These are phyloP conservation scores for Meghimatium bilineatum DNA, from an alignment of 2,888 invertebrate genomes.

Conservation along the genomic window DNA sequence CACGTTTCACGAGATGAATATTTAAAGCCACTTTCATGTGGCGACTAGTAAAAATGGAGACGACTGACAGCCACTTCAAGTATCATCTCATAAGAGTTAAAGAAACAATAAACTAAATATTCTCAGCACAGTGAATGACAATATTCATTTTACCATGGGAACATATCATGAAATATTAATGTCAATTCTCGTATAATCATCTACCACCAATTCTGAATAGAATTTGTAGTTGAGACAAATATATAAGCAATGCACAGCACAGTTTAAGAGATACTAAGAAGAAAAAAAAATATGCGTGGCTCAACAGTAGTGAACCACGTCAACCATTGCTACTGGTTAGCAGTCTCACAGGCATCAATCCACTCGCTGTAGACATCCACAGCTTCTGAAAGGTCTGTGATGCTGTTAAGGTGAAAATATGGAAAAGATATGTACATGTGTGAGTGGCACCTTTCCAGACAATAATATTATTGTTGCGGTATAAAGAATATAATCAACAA, in stretches of 20 bases:
- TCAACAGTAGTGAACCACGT: constrained; percentile 29
- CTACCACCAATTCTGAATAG: not conserved
- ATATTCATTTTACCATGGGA: not conserved
- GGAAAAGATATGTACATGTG: too few species aligned
- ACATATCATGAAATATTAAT: not conserved
- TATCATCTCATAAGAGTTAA: too few species aligned
- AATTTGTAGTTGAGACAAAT: not conserved
- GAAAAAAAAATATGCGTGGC: constrained; percentile 24
- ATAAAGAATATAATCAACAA: too few species aligned
- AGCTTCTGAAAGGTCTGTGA: constrained; percentile 88
- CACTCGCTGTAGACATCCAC: constrained; percentile 99
- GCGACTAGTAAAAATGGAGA: too few species aligned
- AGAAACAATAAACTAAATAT: not conserved
- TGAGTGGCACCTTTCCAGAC: too few species aligned
- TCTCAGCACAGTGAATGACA: not conserved
- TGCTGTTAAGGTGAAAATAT: not conserved
- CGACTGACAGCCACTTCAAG: too few species aligned
- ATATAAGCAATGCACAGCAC: constrained; percentile 3
- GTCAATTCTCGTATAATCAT: not conserved
- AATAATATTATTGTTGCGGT: too few species aligned
- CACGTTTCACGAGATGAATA: too few species aligned
- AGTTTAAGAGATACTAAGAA: not conserved
- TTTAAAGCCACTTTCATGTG: too few species aligned
- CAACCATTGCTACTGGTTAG: constrained; percentile 81
- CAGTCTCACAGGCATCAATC: constrained; percentile 99